phyloP scores from a whole-genome alignment of 2,113 vertebrate species.

The Orthonyx spaldingii region DNA sequence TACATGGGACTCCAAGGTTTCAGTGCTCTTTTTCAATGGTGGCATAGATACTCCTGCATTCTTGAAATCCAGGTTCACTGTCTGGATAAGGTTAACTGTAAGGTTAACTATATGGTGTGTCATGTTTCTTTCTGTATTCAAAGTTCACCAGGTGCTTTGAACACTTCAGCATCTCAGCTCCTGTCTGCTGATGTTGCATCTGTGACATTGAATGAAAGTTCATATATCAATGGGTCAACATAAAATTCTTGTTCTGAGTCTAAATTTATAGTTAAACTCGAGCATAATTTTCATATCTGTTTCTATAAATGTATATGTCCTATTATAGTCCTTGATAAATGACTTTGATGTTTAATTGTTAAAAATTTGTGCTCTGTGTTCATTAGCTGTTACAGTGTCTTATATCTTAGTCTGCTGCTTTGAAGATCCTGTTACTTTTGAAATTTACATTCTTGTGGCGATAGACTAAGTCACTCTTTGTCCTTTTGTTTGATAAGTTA shows the following conservation, averaged over 20 bases:
- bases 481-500: background rate
- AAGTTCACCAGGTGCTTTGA: background rate
- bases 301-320: background rate
- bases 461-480: background rate
- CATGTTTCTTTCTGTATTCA: background rate
- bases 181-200: background rate
- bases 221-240: background rate
- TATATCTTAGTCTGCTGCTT: background rate
- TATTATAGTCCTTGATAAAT: background rate
- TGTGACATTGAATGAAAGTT: background rate
- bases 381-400: background rate
- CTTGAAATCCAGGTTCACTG: background rate
- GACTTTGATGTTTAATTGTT: background rate
- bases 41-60: accelerated
- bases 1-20: background rate
- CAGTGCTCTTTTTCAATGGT: background rate
- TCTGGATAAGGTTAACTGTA: background rate
- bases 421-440: background rate
- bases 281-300: background rate
- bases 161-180: background rate
- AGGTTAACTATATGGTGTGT: background rate
- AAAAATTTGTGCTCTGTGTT: background rate
- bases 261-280: background rate
- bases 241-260: background rate
- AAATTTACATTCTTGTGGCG: background rate